These are phyloP conservation scores for Melitaea athalia DNA, from an alignment of 2,888 invertebrate species.

Conservation along the genomic window DNA sequence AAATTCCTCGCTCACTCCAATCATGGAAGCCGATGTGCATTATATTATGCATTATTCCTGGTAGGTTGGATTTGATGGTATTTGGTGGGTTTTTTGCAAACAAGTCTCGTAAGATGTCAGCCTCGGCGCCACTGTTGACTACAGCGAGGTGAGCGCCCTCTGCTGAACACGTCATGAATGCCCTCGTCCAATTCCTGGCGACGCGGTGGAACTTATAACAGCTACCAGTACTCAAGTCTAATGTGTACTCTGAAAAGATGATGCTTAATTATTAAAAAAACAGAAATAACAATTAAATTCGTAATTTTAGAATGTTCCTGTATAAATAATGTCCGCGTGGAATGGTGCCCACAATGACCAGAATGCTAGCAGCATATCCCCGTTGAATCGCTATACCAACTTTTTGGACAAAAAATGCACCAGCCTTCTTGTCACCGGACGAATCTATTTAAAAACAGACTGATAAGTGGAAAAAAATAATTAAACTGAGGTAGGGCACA, in stretches of 20 bases:
- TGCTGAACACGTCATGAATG: conserved; percentile 44
- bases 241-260: conserved; percentile 33
- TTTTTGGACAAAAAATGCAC: too few relatives aligned
- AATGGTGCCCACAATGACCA: too few relatives aligned
- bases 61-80: conserved; percentile 12
- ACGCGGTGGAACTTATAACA: conserved; percentile 46
- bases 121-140: conserved; percentile 45
- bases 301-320: too few relatives aligned
- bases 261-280: not conserved
- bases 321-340: too few relatives aligned
- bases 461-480: too few relatives aligned
- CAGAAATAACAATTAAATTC: not conserved
- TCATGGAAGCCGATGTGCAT: conserved; percentile 47
- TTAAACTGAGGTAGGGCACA: too few relatives aligned
- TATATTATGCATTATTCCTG: conserved; percentile 32
- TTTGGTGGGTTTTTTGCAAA: conserved; percentile 37
- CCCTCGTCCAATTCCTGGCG: conserved; percentile 43
- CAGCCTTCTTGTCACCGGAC: too few relatives aligned
- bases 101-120: conserved; percentile 41
- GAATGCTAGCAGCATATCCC: too few relatives aligned
- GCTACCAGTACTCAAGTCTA: conserved; percentile 38
- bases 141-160: conserved; percentile 45
- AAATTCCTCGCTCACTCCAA: conserved; percentile 43
- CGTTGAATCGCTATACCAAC: too few relatives aligned
- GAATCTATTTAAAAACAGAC: too few relatives aligned